phyloP scores from a whole-genome alignment of 2,797 vertebrate genomes.

The Poecilia wingei region DNA sequence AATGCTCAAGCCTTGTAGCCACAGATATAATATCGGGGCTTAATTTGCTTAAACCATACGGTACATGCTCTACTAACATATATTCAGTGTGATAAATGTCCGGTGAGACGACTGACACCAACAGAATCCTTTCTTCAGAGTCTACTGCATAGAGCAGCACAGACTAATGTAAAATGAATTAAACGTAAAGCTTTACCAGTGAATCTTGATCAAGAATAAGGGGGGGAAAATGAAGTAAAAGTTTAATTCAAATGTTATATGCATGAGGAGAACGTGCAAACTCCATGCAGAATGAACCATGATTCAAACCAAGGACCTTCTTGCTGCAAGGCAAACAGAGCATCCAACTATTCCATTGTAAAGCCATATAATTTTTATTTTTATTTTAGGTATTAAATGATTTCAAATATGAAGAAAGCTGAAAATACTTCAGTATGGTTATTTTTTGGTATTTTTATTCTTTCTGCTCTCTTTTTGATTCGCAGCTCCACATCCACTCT shows the following conservation, averaged over 20 bases:
- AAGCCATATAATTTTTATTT: neutral
- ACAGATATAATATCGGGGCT: neutral
- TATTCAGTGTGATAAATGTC: conserved; percentile 2
- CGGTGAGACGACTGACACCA: neutral
- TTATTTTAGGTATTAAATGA: neutral
- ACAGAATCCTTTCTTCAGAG: neutral
- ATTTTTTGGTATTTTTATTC: neutral
- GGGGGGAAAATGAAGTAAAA: neutral
- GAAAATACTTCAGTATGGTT: neutral
- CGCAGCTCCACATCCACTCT: neutral
- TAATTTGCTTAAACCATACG: neutral
- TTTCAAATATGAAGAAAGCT: neutral
- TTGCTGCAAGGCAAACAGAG: neutral
- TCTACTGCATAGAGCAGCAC: neutral
- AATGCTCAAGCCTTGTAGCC: conserved; percentile 8
- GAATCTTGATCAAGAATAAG: neutral
- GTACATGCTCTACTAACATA: neutral
- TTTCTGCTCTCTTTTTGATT: neutral
- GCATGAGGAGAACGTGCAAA: neutral
- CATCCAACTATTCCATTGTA: neutral
- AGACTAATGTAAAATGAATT: neutral
- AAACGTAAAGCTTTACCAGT: neutral
- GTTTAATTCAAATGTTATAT: neutral
- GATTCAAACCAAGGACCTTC: neutral
- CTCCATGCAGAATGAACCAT: neutral